A percentile compares a stretch with the other conserved stretches of the same genome.
phyloP scores from a whole-genome alignment of 2,888 invertebrate genomes.

The Cataglyphis livida region DNA sequence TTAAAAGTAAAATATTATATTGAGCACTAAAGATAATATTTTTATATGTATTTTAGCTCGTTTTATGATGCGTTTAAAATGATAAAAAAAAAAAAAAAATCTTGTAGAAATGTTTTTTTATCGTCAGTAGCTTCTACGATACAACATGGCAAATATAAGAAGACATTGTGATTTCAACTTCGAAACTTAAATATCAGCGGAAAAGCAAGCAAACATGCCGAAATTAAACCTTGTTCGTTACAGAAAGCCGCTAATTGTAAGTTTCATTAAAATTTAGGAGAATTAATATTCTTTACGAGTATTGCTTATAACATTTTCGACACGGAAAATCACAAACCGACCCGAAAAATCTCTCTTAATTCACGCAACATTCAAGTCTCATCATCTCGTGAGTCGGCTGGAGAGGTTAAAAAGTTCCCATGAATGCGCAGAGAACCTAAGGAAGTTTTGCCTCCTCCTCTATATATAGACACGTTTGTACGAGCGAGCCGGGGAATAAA shows the following conservation, averaged over 20 bases:
- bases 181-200: background rate
- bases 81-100: background rate
- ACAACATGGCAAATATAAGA: background rate
- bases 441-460: slow-evolving; percentile 25
- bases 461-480: slow-evolving; percentile 41
- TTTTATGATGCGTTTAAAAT: background rate
- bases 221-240: background rate
- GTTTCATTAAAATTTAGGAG: background rate
- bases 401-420: slow-evolving; percentile 26
- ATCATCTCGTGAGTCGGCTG: background rate
- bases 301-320: background rate
- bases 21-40: background rate
- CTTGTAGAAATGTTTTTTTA: background rate
- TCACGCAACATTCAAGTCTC: background rate
- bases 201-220: background rate
- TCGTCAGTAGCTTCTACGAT: background rate
- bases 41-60: background rate
- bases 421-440: background rate
- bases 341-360: background rate
- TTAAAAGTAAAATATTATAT: background rate
- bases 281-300: background rate
- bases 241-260: background rate
- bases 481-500: slow-evolving; percentile 37
- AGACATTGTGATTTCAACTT: background rate
- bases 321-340: background rate